Evolutionary conservation across 2,888 invertebrate genomes (phyloP).

Genomic region (Lasiommata megera): DNA sequence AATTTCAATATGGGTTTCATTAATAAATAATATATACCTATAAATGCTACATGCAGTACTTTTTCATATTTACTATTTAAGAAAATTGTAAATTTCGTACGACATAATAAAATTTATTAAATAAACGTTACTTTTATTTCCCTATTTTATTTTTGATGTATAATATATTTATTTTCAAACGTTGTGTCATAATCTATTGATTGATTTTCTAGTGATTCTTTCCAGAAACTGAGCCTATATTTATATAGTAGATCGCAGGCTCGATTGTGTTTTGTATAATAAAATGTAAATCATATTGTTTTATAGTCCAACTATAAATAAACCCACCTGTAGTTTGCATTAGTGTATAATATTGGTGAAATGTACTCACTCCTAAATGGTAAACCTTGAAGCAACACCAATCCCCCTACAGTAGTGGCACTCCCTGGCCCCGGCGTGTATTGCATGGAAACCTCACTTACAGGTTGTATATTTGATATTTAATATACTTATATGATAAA

Average conservation of each 20-base stretch:
- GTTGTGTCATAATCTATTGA: too few species aligned
- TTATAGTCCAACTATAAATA: background rate
- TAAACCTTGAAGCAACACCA: constrained; percentile 15
- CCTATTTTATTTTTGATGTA: constrained; percentile 20
- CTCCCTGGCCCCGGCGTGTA: constrained; percentile 5
- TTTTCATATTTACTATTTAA: constrained; percentile 53
- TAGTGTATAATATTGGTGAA: constrained; percentile 19
- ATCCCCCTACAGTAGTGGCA: constrained; percentile 13
- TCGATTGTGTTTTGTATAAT: background rate
- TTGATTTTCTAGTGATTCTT: too few species aligned
- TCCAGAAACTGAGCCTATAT: too few species aligned
- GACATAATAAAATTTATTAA: constrained; percentile 72
- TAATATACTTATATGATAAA: background rate
- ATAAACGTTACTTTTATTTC: constrained; percentile 51
- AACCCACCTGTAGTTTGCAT: constrained; percentile 16
- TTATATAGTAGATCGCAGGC: too few species aligned
- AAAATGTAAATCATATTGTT: background rate
- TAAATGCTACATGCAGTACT: constrained; percentile 19
- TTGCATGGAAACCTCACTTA: constrained; percentile 28
- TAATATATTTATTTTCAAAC: background rate
- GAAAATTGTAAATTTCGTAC: constrained; percentile 73
- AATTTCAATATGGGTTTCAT: constrained; percentile 3
- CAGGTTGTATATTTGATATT: constrained; percentile 36
- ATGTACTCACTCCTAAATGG: constrained; percentile 23
- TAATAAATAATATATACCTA: constrained; percentile 3